Conservation (phyloP, 1,140 invertebrate genomes). For the Zelostemma sp. region DNA sequence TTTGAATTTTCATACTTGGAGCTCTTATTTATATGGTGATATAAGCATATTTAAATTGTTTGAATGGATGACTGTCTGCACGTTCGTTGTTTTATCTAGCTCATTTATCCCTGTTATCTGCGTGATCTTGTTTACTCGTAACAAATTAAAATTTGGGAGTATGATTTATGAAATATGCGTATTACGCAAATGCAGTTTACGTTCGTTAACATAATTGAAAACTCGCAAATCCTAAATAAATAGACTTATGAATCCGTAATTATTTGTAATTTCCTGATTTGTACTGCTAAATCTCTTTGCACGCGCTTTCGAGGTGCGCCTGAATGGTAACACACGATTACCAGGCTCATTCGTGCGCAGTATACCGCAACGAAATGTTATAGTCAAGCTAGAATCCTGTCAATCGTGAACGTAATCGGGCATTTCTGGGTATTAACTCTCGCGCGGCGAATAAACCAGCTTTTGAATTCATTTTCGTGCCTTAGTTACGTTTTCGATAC, state of each 20-base stretch:
- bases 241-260: too few species aligned
- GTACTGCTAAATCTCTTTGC: conserved; percentile 21
- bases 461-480: not conserved
- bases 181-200: not conserved
- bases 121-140: too few species aligned
- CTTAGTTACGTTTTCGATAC: too few species aligned
- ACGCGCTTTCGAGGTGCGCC: conserved; percentile 38
- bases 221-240: too few species aligned
- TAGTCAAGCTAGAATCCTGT: conserved; percentile 2
- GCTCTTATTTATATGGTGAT: not conserved
- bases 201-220: too few species aligned
- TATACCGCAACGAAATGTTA: conserved; percentile 18
- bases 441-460: not conserved
- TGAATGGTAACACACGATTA: conserved; percentile 16
- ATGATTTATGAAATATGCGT: not conserved
- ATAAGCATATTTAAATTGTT: too few species aligned
- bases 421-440: not conserved
- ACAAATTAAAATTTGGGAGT: too few species aligned
- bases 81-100: too few species aligned
- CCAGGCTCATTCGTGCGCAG: conserved; percentile 22
- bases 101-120: too few species aligned
- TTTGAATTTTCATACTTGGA: conserved; percentile 12
- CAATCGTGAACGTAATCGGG: conserved; percentile 5
- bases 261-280: conserved; percentile 29
- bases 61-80: too few species aligned